A percentile compares a stretch with the other conserved stretches of the same genome.
Conservation (phyloP, 2,888 invertebrate genomes). For the Eugnorisma glareosa region DNA sequence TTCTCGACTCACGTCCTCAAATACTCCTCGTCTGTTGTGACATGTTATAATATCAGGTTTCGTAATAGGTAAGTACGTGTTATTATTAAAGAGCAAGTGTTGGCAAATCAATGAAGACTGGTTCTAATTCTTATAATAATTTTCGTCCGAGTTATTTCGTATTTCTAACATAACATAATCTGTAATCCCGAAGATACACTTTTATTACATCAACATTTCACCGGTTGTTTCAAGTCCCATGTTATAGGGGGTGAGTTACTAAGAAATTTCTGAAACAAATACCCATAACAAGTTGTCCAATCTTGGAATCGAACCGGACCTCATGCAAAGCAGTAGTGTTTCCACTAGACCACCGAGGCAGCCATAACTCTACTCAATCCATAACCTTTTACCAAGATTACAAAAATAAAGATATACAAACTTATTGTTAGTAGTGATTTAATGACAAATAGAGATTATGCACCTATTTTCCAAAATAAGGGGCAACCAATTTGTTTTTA, state of each 20-base stretch:
- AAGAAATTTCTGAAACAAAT: background rate
- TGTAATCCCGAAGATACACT: no score
- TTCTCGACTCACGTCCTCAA: conserved; percentile 73
- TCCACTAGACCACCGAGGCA: no score
- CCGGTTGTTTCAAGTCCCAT: background rate
- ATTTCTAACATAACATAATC: background rate
- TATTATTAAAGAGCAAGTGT: conserved; percentile 32
- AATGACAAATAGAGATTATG: background rate
- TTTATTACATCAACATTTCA: background rate
- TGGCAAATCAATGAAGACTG: conserved; percentile 28
- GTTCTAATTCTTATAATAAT: background rate
- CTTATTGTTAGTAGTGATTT: background rate
- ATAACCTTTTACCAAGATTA: no score
- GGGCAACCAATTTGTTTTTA: background rate
- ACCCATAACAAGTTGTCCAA: background rate
- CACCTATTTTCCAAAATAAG: background rate
- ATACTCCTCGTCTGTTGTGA: conserved; percentile 72
- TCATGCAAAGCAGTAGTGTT: background rate
- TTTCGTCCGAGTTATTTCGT: background rate
- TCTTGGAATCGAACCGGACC: background rate
- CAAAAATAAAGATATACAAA: no score
- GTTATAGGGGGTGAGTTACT: background rate
- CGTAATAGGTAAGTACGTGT: conserved; percentile 25
- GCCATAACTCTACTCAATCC: no score
- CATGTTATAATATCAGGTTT: conserved; percentile 67